Evolutionary conservation across 2,113 vertebrate species (phyloP).

Genomic region (Loxodonta africana): DNA sequence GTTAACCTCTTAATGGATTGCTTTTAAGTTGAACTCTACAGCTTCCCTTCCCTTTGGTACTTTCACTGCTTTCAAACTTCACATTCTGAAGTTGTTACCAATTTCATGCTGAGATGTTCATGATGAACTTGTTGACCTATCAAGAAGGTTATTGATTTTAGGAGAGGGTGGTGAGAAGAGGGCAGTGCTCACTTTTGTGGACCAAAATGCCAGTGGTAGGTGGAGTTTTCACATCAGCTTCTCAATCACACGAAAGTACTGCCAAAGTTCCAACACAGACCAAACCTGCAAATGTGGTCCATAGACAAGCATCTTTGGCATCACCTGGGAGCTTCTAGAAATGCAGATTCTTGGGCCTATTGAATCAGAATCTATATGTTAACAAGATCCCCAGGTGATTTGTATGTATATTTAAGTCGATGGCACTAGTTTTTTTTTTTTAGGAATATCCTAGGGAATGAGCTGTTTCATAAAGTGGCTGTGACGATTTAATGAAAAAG

Average conservation of each 20-base stretch:
- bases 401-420: background rate
- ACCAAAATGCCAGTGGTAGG: background rate
- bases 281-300: background rate
- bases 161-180: background rate
- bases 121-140: background rate
- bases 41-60: background rate
- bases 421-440: too few species aligned
- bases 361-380: conserved; percentile 26
- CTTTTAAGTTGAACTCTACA: background rate
- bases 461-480: background rate
- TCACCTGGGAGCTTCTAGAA: background rate
- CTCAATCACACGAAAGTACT: background rate
- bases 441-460: background rate
- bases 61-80: background rate
- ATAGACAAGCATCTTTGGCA: background rate
- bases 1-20: background rate
- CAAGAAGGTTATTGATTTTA: conserved; percentile 18
- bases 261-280: background rate
- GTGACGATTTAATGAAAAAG: conserved; percentile 3
- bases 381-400: background rate
- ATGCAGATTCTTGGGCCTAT: background rate
- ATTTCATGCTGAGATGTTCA: background rate
- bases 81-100: background rate
- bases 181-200: background rate
- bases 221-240: background rate